phyloP scores from a whole-genome alignment of 2,113 vertebrate species.

The Theristicus caerulescens region DNA sequence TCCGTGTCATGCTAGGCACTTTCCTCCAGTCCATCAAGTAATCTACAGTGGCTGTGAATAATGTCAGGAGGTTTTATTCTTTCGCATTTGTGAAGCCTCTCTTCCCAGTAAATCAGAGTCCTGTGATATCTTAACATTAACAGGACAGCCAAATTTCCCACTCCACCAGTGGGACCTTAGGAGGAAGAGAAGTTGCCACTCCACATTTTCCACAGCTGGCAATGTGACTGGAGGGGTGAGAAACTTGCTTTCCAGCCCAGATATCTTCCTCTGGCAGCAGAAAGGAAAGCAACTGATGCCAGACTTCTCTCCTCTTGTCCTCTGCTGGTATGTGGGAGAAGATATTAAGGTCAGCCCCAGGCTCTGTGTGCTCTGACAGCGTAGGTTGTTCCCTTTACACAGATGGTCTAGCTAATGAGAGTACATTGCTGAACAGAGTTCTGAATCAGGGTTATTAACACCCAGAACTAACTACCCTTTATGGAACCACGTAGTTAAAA shows the following conservation, averaged over 20 bases:
- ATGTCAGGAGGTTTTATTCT: neutral
- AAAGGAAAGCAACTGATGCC: neutral
- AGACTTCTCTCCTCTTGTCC: neutral
- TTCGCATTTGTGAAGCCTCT: neutral
- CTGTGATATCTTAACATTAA: neutral
- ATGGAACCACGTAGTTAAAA: neutral
- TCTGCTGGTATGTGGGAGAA: slow-evolving; percentile 18
- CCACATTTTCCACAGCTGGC: neutral
- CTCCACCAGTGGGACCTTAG: neutral
- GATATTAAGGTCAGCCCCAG: slow-evolving; percentile 43
- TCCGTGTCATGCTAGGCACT: neutral
- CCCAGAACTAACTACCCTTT: neutral
- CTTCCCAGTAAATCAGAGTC: neutral
- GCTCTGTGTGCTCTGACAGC: neutral
- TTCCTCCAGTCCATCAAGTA: neutral
- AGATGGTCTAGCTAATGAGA: slow-evolving; percentile 55
- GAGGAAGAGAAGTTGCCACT: neutral
- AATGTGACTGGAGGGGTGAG: neutral
- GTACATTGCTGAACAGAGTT: slow-evolving; percentile 26
- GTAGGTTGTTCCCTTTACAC: slow-evolving; percentile 43
- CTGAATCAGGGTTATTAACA: slow-evolving; percentile 40
- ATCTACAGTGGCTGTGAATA: neutral
- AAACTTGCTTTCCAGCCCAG: neutral
- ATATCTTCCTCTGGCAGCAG: neutral
- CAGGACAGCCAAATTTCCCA: neutral